Base-by-base conservation (phyloP, 2,797 vertebrate genomes). In the Cryptoprocta ferox region DNA sequence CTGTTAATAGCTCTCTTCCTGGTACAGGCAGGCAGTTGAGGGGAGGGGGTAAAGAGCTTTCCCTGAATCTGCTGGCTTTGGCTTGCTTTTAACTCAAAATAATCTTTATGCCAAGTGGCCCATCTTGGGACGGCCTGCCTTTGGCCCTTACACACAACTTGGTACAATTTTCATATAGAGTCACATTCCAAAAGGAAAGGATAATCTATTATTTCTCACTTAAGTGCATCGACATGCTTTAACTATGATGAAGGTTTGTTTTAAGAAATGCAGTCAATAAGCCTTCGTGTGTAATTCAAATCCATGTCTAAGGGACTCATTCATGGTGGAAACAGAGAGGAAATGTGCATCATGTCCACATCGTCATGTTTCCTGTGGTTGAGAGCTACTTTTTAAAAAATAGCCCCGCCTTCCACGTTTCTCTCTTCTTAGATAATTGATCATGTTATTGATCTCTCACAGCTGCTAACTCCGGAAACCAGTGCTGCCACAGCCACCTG, bases 341-440 rank as follows among this genome's bases (percentile, higher is more conserved):
- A 45, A 9, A 7, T 45, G 10, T 45, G 42, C 8, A 9, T 45
- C 42, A 45, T 45, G 42, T 45, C 8, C 42, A 89, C 28, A 42
- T 37, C 18, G 2, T 30, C 78, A 45, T 86, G 37, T 78, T 90
- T 86, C n/a, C 24, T 90, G 68, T 26, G 24, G 39, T 80, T 82
- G 30, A 6, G 50, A 90, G 32, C 35, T 94, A 65, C 81, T 83
- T 89, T 83, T 88, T 39, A 1, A 76, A 91, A 84, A 70, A 85
- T 35, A 86, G 63, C 19, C 50, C 16, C 32, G 75, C 3, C 16
- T 96, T 88, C 11, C 56, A 56, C 48, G 93, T 96, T 79, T 61
- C 37, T 65, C n/a, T 83, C 48, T 86, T 76, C 56, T 92, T 86
- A 65, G 75, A 76, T 71, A 80, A 84, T 94, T 83, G 94, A 93